These are phyloP conservation scores for Leptopilina drosophilae DNA, from an alignment of 2,888 invertebrate species.

Conservation along the genomic window DNA sequence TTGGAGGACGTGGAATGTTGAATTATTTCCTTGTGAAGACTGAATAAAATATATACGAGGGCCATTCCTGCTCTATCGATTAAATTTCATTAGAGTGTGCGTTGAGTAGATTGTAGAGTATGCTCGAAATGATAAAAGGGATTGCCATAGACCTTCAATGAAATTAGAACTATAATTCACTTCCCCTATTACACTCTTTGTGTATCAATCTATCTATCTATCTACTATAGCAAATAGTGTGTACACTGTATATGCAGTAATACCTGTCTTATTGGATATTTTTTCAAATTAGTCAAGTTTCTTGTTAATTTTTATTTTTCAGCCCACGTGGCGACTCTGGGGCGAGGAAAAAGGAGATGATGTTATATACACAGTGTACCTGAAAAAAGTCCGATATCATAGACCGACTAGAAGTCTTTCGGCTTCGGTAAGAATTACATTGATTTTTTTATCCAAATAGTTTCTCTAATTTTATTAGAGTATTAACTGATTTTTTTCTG, in stretches of 20 bases:
- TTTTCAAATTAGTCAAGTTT: constrained; percentile 27
- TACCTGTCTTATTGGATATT: not conserved
- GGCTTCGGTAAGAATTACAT: constrained; percentile 80
- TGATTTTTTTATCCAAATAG: not conserved
- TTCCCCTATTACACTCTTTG: not conserved
- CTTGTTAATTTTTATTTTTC: constrained; percentile 80
- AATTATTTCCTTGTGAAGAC: constrained; percentile 1
- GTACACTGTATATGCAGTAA: not conserved
- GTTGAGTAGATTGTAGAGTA: constrained; percentile 13
- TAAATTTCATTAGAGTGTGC: constrained; percentile 9
- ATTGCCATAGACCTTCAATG: constrained; percentile 19
- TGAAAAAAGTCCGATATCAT: constrained; percentile 99
- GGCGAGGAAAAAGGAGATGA: constrained; percentile 98
- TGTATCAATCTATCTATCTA: no score
- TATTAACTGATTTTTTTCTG: no score
- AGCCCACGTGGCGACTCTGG: constrained; percentile 99
- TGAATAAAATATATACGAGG: not conserved
- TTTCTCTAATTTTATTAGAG: no score
- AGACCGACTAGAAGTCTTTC: constrained; percentile 91
- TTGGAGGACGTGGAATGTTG: constrained; percentile 2
- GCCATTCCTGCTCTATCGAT: constrained; percentile 9
- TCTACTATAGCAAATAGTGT: not conserved
- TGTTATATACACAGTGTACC: constrained; percentile 97
- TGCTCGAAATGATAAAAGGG: not conserved
- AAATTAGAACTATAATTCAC: constrained; percentile 26